Evolutionary conservation across 1,140 invertebrate species (phyloP), one percentile per base, ranked within the genome.

Genomic region (Pseudomyrmex pallidus): DNA sequence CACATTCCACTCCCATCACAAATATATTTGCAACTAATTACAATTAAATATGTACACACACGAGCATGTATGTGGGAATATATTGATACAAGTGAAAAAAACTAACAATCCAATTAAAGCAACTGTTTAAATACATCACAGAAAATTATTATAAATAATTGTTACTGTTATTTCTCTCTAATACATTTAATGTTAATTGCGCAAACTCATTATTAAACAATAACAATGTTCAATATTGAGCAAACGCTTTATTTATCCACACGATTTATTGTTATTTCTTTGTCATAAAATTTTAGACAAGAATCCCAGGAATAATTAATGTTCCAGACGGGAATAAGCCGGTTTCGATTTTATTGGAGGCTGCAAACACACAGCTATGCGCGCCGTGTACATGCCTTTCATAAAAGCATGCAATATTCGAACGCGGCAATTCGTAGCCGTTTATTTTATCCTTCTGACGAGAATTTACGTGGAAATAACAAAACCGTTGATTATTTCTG

Each of bases 361-460:
- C 17, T 46, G 52, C 35, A 35, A 10, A 50, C 68, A 20, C 9
- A 2, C 17, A 54, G 35, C 70, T 76, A 9, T 17, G 50, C 56
- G 25, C 12, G 22, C 62, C 62, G 25, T 17, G 13, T 22, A 25
- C 17, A 57, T 67, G 67, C 15, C 56, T 1, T 70, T 57, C 35
- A 35, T 22, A 17, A 78, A n/a, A 57, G 67, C 62, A 72, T 82
- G 72, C 63, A 44, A 57, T 76, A 74, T 61, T 17, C 20, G 70
- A 35, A 50, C 76, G 52, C 15, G 25, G 22, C 62, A 52, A 44
- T 17, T 88, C 77, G 84, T 68, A 57, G 85, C 66, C 76, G 62
- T 67, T 82, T 62, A 57, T 10, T 10, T 35, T 8, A 59, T 1
- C 2, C 13, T 52, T 52, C 50, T 50, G 5, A 35, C 35, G 2